A percentile compares a stretch with the other conserved stretches of the same genome.
These are phyloP conservation scores for Lysiphlebus fabarum DNA, from an alignment of 1,140 invertebrate species.

Conservation along the genomic window DNA sequence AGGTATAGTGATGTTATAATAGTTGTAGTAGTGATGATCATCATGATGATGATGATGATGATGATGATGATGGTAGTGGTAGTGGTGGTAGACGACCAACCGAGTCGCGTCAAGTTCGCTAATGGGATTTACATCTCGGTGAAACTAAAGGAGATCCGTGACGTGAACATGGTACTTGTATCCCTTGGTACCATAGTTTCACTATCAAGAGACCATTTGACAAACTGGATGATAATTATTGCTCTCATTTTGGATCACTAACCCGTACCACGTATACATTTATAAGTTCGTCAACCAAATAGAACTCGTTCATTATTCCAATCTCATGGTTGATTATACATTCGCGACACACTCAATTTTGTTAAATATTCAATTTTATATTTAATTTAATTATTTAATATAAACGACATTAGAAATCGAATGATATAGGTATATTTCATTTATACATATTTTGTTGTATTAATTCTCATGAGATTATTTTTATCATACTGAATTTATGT, in stretches of 20 bases:
- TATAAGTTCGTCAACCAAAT: neutral
- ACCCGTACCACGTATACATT: too few species aligned
- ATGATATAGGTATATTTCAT: too few species aligned
- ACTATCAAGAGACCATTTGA: conserved; percentile 22
- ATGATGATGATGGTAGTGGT: conserved; percentile 7
- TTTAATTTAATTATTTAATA: too few species aligned
- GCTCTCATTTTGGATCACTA: conserved; percentile 5
- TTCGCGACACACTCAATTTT: neutral
- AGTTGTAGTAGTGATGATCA: too few species aligned
- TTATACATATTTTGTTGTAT: too few species aligned
- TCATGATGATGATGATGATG: neutral
- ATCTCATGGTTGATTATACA: too few species aligned
- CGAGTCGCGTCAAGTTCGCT: conserved; percentile 42
- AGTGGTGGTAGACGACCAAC: conserved; percentile 15
- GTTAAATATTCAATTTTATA: too few species aligned
- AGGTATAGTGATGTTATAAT: too few species aligned
- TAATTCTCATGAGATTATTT: too few species aligned
- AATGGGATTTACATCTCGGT: conserved; percentile 42
- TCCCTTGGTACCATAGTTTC: conserved; percentile 4
- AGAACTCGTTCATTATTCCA: neutral
- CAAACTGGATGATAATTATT: conserved; percentile 29
- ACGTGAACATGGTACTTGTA: conserved; percentile 20
- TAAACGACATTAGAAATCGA: too few species aligned
- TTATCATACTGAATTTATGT: too few species aligned
- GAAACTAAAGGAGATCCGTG: conserved; percentile 24